phyloP scores from a whole-genome alignment of 2,113 vertebrate genomes.

The Brachyhypopomus gauderio region DNA sequence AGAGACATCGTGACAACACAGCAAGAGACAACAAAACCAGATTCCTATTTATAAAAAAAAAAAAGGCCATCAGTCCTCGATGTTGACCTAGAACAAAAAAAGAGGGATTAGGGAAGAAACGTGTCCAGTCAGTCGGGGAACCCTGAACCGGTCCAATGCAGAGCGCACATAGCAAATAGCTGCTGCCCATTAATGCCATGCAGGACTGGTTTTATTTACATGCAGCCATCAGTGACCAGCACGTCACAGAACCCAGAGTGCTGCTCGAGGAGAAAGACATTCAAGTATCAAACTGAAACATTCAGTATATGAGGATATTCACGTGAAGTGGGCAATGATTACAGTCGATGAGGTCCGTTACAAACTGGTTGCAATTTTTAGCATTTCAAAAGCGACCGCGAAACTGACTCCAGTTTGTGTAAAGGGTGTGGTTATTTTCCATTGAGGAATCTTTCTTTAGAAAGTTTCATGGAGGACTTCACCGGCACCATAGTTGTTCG shows the following conservation, averaged over 20 bases:
- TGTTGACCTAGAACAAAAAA: not conserved
- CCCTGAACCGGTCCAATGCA: constrained; percentile 9
- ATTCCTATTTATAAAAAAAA: constrained; percentile 46
- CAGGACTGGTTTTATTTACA: constrained; percentile 31
- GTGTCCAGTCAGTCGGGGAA: constrained; percentile 3
- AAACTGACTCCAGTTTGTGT: not conserved
- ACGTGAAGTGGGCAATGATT: constrained; percentile 1
- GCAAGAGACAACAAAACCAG: constrained; percentile 41
- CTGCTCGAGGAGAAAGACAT: constrained; percentile 31
- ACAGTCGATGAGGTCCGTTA: not conserved
- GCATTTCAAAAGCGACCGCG: not conserved
- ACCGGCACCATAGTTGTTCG: not conserved
- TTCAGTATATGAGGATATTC: constrained; percentile 1
- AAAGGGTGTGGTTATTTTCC: not conserved
- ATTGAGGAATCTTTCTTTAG: not conserved
- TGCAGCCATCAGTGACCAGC: constrained; percentile 42
- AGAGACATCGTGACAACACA: constrained; percentile 22
- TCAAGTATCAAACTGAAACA: constrained; percentile 31
- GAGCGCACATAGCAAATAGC: not conserved
- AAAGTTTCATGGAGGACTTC: not conserved
- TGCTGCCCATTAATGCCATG: constrained; percentile 14
- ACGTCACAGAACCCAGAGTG: constrained; percentile 17
- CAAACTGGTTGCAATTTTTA: constrained; percentile 16
- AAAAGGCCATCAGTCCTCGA: not conserved
- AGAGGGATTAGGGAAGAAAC: constrained; percentile 12